Evolutionary conservation across 1,140 invertebrate species (phyloP).

Genomic region (Nymphalis io): DNA sequence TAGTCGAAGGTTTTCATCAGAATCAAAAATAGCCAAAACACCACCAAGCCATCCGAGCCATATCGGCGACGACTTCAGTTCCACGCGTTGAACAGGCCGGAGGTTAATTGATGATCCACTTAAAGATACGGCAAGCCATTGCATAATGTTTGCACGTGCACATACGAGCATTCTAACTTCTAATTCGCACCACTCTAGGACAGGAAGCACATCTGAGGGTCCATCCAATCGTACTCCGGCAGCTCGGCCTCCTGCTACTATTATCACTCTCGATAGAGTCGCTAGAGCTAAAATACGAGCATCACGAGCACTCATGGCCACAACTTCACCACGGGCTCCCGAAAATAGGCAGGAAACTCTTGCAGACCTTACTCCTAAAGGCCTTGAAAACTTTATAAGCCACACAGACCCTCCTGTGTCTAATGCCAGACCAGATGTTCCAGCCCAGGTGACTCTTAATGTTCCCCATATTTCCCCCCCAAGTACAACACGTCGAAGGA

Average conservation of each 20-base stretch:
- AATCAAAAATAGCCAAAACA: slow-evolving; percentile 92
- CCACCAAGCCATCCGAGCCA: slow-evolving; percentile 95
- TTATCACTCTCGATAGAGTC: slow-evolving; percentile 94
- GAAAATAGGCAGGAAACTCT: slow-evolving; percentile 95
- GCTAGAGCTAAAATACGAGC: slow-evolving; percentile 92
- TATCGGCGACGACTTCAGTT: slow-evolving; percentile 90
- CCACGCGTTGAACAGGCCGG: slow-evolving; percentile 84
- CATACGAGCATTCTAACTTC: slow-evolving; percentile 66
- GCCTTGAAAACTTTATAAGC: slow-evolving; percentile 94
- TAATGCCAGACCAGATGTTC: slow-evolving; percentile 85
- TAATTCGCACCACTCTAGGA: slow-evolving; percentile 89
- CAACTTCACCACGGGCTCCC: slow-evolving; percentile 94
- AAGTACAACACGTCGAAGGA: slow-evolving; percentile 91
- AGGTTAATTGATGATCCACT: slow-evolving; percentile 92
- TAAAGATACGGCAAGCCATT: slow-evolving; percentile 73
- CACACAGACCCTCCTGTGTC: slow-evolving; percentile 99
- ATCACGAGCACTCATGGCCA: slow-evolving; percentile 66
- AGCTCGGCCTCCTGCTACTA: slow-evolving; percentile 85
- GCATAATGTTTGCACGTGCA: slow-evolving; percentile 57
- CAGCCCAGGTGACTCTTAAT: slow-evolving; percentile 90
- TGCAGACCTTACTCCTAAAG: slow-evolving; percentile 93
- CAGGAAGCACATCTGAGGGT: slow-evolving; percentile 87
- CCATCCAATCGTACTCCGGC: slow-evolving; percentile 73
- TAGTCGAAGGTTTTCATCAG: slow-evolving; percentile 91
- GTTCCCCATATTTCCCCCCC: slow-evolving; percentile 94